These are phyloP conservation scores for Heliconius cydno DNA, from an alignment of 2,888 invertebrate species.

Conservation along the genomic window DNA sequence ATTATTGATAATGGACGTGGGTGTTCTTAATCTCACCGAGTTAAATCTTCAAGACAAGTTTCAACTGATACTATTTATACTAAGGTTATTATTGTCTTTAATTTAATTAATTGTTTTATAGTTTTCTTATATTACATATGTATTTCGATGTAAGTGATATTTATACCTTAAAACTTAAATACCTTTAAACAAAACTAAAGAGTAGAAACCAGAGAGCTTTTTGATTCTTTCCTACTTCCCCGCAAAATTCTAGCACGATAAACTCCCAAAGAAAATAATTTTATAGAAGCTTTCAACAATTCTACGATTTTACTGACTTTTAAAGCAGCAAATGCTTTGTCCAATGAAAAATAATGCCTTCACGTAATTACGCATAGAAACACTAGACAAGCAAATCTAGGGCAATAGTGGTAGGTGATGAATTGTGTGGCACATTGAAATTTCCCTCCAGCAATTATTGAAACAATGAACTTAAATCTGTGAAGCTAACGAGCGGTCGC, in stretches of 20 bases:
- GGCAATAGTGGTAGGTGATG: slow-evolving; percentile 24
- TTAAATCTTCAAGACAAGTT: slow-evolving; percentile 64
- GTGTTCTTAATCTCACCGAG: slow-evolving; percentile 76
- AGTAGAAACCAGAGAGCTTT: no score
- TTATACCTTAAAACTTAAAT: no score
- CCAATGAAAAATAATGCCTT: slow-evolving; percentile 4
- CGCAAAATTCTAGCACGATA: no score
- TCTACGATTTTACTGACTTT: background rate
- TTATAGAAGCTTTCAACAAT: background rate
- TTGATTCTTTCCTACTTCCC: no score
- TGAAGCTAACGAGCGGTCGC: slow-evolving; percentile 69
- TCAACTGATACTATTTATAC: slow-evolving; percentile 57
- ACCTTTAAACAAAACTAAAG: no score
- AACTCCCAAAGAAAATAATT: background rate
- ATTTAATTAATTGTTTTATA: no score
- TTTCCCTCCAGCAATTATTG: slow-evolving; percentile 76
- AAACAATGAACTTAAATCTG: slow-evolving; percentile 82
- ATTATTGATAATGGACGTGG: slow-evolving; percentile 83
- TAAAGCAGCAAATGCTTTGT: background rate
- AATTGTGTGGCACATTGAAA: slow-evolving; percentile 46
- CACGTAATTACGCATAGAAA: slow-evolving; percentile 17
- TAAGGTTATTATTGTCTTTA: background rate
- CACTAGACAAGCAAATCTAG: slow-evolving; percentile 23
- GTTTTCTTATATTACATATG: background rate
- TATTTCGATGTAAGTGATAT: background rate